Conservation (phyloP, 2,888 invertebrate genomes). For the Drosophila dives region DNA sequence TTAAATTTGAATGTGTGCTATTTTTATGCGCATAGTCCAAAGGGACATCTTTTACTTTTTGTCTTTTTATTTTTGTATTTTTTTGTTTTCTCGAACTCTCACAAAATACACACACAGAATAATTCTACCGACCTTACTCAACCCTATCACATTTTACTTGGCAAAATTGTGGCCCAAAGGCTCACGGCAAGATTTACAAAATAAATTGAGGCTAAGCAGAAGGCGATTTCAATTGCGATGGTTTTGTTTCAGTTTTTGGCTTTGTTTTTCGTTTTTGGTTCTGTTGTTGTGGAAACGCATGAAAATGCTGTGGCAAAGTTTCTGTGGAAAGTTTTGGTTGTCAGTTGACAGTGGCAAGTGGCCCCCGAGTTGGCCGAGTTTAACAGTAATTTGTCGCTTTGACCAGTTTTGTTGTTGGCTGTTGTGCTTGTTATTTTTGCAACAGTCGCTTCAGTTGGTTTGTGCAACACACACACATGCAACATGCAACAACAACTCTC, state of each 20-base stretch:
- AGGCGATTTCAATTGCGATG: conserved; percentile 27
- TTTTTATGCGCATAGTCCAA: background rate
- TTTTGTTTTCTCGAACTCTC: conserved; percentile 1
- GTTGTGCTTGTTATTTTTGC: conserved; percentile 31
- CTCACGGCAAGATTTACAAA: conserved; percentile 37
- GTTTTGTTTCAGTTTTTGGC: conserved; percentile 1
- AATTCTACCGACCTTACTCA: background rate
- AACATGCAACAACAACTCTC: conserved; percentile 8
- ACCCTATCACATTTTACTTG: background rate
- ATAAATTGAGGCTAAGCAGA: conserved; percentile 50
- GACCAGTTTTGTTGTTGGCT: conserved; percentile 48
- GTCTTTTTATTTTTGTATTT: background rate
- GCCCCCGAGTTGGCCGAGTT: conserved; percentile 41
- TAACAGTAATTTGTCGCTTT: conserved; percentile 79
- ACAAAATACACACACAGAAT: conserved; percentile 9
- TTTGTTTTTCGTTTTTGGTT: conserved; percentile 1
- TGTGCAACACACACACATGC: conserved; percentile 23
- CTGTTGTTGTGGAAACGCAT: conserved; percentile 25
- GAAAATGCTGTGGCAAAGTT: conserved; percentile 39
- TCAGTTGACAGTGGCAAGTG: conserved; percentile 5
- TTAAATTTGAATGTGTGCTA: conserved; percentile 43
- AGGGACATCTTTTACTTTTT: background rate
- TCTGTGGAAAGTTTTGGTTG: conserved; percentile 29
- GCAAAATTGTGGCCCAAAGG: background rate
- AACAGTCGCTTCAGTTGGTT: conserved; percentile 37